Evolutionary conservation across 2,888 invertebrate species (phyloP), one percentile per base, ranked within the genome.

Genomic region (Troilus luridus): DNA sequence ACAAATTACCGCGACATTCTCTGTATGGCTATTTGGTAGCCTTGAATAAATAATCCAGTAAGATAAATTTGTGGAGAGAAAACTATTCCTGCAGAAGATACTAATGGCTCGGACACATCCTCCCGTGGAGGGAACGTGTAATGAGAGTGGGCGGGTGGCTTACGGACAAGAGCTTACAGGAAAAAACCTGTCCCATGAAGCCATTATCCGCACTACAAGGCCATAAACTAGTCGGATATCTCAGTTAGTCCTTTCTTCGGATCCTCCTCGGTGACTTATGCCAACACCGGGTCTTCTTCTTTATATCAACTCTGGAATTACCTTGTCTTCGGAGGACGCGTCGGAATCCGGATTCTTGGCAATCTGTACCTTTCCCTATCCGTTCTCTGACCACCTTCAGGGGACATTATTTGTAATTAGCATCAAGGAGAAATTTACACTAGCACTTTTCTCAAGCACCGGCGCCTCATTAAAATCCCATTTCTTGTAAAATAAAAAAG

Each of bases 201-300:
- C 88, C 89, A 62, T 64, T 89, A 64, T 54, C 89, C 89, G n/a
- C 60, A 62, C 54, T 62, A 89, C 89, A 89, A 89, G 89, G 67
- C 89, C 64, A 67, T 89, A 89, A 89, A 89, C 62, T 89, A 67
- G 64, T 21, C 27, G 67, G 89, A 89, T 89, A 89, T 67, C 89
- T 89, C 89, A 67, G 62, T 89, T 89, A 89, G 27, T 64, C 41
- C 89, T 64, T 62, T 89, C 89, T 85, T 85, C 56, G 85, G 56
- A 19, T 56, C n/a, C n/a, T 5, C 41, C 56, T 54, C 12, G 21
- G 85, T 85, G 85, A 85, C 85, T 85, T 85, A 85, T 85, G 85
- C 58, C 56, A 85, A 58, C 56, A 56, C 19, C 5, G 56, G 5
- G 41, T 12, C 17, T 41, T 6, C 27, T 77, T 77, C 72, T 77